These are phyloP conservation scores for Lampropteryx suffumata DNA, from an alignment of 2,888 invertebrate species.

Conservation along the genomic window DNA sequence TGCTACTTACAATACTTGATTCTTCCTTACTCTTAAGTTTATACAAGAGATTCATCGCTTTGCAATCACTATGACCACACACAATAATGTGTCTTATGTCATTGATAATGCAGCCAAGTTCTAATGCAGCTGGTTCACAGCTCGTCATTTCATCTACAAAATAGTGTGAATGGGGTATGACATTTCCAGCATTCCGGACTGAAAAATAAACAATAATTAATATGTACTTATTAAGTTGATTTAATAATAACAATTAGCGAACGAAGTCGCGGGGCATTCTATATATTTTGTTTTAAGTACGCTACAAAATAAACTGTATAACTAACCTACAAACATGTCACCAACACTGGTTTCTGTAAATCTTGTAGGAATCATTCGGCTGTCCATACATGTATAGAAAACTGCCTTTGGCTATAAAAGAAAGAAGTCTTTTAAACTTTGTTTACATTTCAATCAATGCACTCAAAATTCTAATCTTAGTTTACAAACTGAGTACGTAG, in stretches of 20 bases:
- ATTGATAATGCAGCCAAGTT: constrained; percentile 96
- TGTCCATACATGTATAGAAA: constrained; percentile 99
- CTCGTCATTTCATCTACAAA: constrained; percentile 94
- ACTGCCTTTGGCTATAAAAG: constrained; percentile 94
- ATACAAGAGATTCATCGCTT: constrained; percentile 97
- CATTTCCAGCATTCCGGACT: constrained; percentile 98
- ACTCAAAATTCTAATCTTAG: no score
- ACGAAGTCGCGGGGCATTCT: no score
- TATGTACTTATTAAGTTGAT: no score
- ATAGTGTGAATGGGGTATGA: constrained; percentile 95
- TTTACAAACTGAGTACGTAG: no score
- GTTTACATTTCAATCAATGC: no score
- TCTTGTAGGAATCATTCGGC: constrained; percentile 97
- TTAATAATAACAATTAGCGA: no score
- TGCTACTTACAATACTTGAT: constrained; percentile 74
- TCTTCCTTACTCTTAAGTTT: constrained; percentile 90
- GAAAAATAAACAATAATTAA: constrained; percentile 46
- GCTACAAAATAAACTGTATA: no score
- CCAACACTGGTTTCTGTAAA: constrained; percentile 98
- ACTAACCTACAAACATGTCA: constrained; percentile 97
- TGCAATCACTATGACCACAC: constrained; percentile 99
- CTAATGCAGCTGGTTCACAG: constrained; percentile 97
- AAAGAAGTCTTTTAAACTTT: not conserved
- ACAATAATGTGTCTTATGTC: constrained; percentile 96
- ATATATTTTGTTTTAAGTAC: no score